These are phyloP conservation scores for Apteryx mantelli DNA, from an alignment of 2,113 vertebrate species.

Conservation along the genomic window DNA sequence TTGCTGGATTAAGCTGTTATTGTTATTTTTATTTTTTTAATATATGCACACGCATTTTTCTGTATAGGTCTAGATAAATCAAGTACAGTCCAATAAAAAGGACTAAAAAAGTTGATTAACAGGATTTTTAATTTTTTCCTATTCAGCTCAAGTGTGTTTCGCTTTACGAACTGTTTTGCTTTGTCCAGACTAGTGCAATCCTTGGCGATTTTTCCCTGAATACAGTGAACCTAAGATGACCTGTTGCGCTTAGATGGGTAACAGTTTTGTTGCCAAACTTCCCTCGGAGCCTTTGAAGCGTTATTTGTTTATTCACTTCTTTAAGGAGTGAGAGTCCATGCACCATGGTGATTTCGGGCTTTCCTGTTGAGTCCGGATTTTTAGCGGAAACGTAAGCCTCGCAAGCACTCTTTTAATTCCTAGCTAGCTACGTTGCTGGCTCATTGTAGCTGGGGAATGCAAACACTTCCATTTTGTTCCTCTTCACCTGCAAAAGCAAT, in stretches of 20 bases:
- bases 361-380: background rate
- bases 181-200: background rate
- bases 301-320: background rate
- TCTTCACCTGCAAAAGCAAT: background rate
- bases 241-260: background rate
- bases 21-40: background rate
- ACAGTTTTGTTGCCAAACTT: background rate
- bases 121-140: background rate
- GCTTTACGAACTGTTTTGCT: background rate
- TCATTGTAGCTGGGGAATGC: background rate
- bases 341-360: background rate
- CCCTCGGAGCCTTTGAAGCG: background rate
- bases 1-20: background rate
- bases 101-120: background rate
- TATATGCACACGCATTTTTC: background rate
- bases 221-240: background rate
- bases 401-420: background rate
- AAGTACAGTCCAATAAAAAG: background rate
- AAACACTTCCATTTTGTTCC: background rate
- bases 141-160: background rate
- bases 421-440: background rate
- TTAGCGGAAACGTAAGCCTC: background rate
- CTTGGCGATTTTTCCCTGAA: background rate
- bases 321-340: background rate
- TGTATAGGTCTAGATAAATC: background rate